Conservation (phyloP, 2,888 invertebrate genomes). For the Poecilobothrus nobilitatus region DNA sequence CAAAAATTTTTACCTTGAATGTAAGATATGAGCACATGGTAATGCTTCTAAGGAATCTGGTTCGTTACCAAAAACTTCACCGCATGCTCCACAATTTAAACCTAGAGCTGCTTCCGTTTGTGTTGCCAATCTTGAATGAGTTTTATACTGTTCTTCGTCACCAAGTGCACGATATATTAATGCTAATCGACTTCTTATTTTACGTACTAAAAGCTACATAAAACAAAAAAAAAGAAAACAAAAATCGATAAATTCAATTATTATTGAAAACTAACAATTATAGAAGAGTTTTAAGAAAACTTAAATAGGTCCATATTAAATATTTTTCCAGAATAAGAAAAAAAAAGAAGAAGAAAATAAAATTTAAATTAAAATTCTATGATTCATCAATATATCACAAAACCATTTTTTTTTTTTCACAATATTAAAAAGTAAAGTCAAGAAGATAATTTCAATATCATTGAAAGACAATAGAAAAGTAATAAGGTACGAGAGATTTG, state of each 20-base stretch:
- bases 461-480: no score
- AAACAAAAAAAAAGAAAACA: conserved; percentile 7
- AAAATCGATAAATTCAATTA: no score
- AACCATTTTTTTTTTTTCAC: no score
- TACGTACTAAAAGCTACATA: conserved; percentile 67
- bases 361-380: neutral
- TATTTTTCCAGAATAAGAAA: no score
- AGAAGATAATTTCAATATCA: no score
- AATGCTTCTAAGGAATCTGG: conserved; percentile 68
- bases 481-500: no score
- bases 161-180: conserved; percentile 74
- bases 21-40: conserved; percentile 80
- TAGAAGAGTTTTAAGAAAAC: no score
- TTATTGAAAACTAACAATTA: no score
- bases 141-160: conserved; percentile 68
- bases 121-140: conserved; percentile 54
- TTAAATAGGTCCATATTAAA: no score
- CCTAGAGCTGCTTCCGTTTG: conserved; percentile 66
- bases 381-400: no score
- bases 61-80: conserved; percentile 65
- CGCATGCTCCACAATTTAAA: conserved; percentile 73
- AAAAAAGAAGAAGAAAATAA: neutral
- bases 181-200: conserved; percentile 68
- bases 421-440: no score
- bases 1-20: conserved; percentile 55